Evolutionary conservation across 2,113 vertebrate species (phyloP).

Genomic region (Notarius lentiginosus): DNA sequence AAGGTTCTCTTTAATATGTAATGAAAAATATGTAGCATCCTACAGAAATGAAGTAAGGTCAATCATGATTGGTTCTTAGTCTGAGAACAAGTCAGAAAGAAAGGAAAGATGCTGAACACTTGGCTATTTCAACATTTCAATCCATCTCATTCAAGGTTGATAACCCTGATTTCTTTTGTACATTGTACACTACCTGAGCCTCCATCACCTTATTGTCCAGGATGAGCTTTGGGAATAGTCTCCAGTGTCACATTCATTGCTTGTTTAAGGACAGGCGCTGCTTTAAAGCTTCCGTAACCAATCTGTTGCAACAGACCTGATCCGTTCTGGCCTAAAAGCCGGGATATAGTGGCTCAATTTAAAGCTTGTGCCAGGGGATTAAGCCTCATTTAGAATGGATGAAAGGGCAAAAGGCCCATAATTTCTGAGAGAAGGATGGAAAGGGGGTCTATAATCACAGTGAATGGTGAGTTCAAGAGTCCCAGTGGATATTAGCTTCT

Average conservation of each 20-base stretch:
- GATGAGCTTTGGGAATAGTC: not conserved
- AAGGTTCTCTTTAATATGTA: not conserved
- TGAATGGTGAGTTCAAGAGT: not conserved
- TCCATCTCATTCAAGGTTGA: not conserved
- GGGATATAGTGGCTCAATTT: slow-evolving; percentile 43
- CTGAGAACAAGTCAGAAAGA: not conserved
- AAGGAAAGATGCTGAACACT: not conserved
- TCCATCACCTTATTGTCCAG: slow-evolving; percentile 5
- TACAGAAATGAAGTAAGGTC: slow-evolving; percentile 14
- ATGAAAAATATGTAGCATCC: slow-evolving; percentile 5
- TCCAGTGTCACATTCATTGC: not conserved
- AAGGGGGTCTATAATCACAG: slow-evolving; percentile 49
- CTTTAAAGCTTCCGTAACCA: slow-evolving; percentile 26
- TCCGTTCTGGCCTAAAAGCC: slow-evolving; percentile 8
- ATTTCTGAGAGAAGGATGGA: slow-evolving; percentile 58
- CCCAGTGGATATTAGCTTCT: not conserved
- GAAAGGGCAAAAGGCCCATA: slow-evolving; percentile 65
- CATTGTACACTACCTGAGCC: not conserved
- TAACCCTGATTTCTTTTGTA: not conserved
- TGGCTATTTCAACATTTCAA: not conserved
- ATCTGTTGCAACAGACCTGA: slow-evolving; percentile 32
- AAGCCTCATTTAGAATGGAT: slow-evolving; percentile 68
- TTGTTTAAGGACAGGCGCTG: slow-evolving; percentile 3
- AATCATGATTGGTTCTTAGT: slow-evolving; percentile 11
- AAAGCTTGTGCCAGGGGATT: slow-evolving; percentile 59